Evolutionary conservation across 2,888 invertebrate genomes (phyloP), one percentile per base, ranked within the genome.

Genomic region (Pilophorus perplexus): DNA sequence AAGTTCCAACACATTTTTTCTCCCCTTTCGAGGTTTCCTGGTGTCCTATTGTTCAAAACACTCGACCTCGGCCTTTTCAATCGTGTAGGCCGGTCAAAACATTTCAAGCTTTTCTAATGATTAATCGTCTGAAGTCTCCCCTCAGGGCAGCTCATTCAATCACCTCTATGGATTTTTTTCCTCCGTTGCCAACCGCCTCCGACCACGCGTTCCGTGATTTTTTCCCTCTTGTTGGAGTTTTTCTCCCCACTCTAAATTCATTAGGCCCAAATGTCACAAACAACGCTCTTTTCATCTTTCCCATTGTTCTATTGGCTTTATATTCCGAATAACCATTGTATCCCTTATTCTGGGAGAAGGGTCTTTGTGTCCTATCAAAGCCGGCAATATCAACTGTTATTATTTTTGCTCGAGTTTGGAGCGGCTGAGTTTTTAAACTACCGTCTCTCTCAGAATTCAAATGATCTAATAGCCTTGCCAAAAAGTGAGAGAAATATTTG

Each of bases 241-340:
- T 33, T 22, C n/a, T 33, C 37, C 5, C 10, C 8, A 22, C 38
- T 22, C 38, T 55, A 38, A 55, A 55, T 38, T 55, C 55, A 55
- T 55, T 55, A 55, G 22, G 55, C 27, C 18, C 22, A 55, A 55
- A 55, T 55, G 55, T 55, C 55, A 55, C 55, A 22, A 38, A 37
- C 55, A 55, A 38, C 55, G 55, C 38, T 55, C 55, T 55, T 55
- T 55, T 16, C 33, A 52, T 52, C 52, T 14, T 14, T n/a, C n/a
- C 55, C 37, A 38, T 38, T 38, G 55, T 55, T 33, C 55, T 38
- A 55, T 38, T 55, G 22, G 22, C 38, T 55, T 55, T 55, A 55
- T 55, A 55, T 38, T 38, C 38, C 37, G 55, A 55, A 55, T 37
- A 55, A 38, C 52, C 52, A 28, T 52, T 28, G 23, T 50, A 16